phyloP scores from a whole-genome alignment of 2,797 vertebrate genomes.

The Morelia viridis region DNA sequence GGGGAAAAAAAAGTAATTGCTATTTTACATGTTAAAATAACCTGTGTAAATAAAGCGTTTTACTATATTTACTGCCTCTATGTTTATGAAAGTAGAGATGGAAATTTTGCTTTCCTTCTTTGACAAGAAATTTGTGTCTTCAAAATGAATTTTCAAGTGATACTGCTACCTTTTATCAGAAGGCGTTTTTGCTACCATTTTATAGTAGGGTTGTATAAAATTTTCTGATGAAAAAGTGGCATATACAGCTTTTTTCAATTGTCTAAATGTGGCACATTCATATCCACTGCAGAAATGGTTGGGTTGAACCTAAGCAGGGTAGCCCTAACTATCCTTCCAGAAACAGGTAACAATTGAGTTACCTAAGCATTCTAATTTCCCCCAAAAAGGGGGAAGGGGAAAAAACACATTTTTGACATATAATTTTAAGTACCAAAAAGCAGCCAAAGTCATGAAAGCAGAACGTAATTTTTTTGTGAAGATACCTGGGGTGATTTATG shows the following conservation, averaged over 20 bases:
- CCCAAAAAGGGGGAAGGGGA: neutral
- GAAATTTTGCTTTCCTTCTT: neutral
- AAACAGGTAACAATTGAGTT: neutral
- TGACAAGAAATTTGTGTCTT: neutral
- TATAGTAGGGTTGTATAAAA: neutral
- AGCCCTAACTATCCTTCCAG: neutral
- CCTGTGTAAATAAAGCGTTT: neutral
- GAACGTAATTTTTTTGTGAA: neutral
- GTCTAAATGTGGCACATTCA: neutral
- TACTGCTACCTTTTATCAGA: neutral
- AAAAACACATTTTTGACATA: neutral
- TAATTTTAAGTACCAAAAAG: neutral
- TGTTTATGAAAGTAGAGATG: neutral
- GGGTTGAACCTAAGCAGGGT: neutral
- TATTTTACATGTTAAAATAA: neutral
- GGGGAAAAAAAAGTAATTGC: neutral
- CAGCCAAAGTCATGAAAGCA: neutral
- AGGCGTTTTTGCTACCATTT: neutral
- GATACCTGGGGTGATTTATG: neutral
- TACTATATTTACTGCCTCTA: neutral
- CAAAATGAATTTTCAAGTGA: neutral
- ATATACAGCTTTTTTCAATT: neutral
- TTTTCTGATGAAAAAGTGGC: neutral
- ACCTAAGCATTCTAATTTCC: neutral
- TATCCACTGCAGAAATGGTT: neutral